phyloP scores from a whole-genome alignment of 2,113 vertebrate species.

The Speoplatyrhinus poulsoni region DNA sequence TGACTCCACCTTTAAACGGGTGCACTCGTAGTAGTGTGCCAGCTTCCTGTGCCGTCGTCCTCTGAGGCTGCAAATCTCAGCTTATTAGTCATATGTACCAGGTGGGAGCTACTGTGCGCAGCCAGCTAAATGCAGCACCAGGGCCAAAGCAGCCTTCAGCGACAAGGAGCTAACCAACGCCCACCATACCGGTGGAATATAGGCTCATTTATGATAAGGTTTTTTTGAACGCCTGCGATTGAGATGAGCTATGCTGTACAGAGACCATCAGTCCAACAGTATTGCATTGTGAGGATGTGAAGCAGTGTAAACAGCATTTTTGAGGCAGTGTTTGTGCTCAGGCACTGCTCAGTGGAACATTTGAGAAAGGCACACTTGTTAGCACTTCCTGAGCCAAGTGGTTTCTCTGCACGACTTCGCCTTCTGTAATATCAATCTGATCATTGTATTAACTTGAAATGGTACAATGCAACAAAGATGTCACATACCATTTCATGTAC shows the following conservation, averaged over 20 bases:
- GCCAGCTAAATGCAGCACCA: constrained; percentile 48
- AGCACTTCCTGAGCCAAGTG: constrained; percentile 50
- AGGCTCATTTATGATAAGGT: neutral
- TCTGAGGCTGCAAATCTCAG: constrained; percentile 53
- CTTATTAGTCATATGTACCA: constrained; percentile 66
- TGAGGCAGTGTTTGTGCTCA: constrained; percentile 2
- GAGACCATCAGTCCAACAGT: neutral
- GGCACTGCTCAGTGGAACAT: constrained; percentile 42
- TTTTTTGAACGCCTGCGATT: neutral
- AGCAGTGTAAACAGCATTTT: neutral
- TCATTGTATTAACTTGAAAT: constrained; percentile 21
- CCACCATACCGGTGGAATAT: constrained; percentile 4
- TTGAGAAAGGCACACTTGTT: constrained; percentile 53
- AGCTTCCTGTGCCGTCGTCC: constrained; percentile 49
- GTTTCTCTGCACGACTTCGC: constrained; percentile 35
- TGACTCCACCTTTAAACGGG: neutral
- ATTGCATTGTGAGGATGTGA: neutral
- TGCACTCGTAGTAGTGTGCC: constrained; percentile 33
- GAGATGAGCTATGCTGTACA: neutral
- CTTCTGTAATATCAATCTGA: constrained; percentile 50
- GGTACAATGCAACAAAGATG: neutral
- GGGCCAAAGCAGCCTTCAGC: constrained; percentile 12
- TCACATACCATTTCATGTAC: too few relatives aligned
- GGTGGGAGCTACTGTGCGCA: constrained; percentile 51
- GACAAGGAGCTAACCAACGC: constrained; percentile 14